A percentile compares a stretch with the other conserved stretches of the same genome.
Evolutionary conservation across 2,888 invertebrate species (phyloP).

Genomic region (Lymantria monacha): DNA sequence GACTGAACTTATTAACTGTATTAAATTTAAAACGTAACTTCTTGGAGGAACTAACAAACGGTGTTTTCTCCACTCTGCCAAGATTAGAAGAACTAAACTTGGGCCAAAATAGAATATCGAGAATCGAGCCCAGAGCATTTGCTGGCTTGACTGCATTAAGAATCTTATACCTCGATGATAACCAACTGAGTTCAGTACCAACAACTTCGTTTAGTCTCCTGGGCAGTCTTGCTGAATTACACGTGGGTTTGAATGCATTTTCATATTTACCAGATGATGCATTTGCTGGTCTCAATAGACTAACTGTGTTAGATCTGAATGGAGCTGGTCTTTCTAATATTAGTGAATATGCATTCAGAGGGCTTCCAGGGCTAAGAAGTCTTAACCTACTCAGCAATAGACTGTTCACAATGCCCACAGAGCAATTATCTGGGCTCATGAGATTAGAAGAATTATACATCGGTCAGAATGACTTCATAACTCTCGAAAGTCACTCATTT

Average conservation of each 20-base stretch:
- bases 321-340: constrained; percentile 91
- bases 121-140: constrained; percentile 89
- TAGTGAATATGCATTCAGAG: constrained; percentile 88
- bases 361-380: constrained; percentile 88
- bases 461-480: constrained; percentile 91
- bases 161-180: constrained; percentile 92
- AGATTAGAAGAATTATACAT: constrained; percentile 90
- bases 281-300: constrained; percentile 88
- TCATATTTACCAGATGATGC: constrained; percentile 88
- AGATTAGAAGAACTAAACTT: constrained; percentile 92
- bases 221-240: constrained; percentile 91
- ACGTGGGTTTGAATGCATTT: constrained; percentile 92
- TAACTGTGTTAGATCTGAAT: constrained; percentile 89
- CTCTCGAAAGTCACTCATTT: constrained; percentile 88
- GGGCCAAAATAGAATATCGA: constrained; percentile 91
- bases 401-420: constrained; percentile 87
- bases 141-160: constrained; percentile 88
- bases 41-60: constrained; percentile 88
- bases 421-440: constrained; percentile 86
- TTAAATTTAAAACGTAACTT: constrained; percentile 92
- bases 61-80: constrained; percentile 87
- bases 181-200: constrained; percentile 89
- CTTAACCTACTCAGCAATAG: constrained; percentile 92
- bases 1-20: constrained; percentile 89
- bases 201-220: constrained; percentile 87